A percentile compares a stretch with the other conserved stretches of the same genome.
phyloP scores from a whole-genome alignment of 2,888 invertebrate species.

The Rotaria sp. region DNA sequence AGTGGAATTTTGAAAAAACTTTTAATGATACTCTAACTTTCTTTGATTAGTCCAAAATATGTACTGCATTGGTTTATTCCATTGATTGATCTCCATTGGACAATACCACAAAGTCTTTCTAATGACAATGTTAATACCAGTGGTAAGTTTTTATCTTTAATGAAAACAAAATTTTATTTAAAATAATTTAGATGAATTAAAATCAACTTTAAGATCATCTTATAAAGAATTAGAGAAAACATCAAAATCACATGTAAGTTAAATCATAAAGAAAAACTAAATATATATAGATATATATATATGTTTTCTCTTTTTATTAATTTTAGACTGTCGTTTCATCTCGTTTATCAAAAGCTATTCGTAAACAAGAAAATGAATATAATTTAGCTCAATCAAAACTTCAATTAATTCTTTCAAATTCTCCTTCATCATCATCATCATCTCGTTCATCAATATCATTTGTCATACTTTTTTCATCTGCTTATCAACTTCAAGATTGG shows the following conservation, averaged over 20 bases:
- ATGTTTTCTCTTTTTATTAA: neutral
- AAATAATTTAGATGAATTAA: neutral
- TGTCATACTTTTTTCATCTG: neutral
- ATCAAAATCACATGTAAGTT: neutral
- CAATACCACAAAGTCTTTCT: neutral
- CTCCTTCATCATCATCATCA: neutral
- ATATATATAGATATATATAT: neutral
- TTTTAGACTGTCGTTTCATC: neutral
- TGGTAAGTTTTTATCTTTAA: neutral
- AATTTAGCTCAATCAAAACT: slow-evolving; percentile 29
- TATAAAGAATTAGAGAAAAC: slow-evolving; percentile 27
- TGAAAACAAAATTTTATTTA: neutral
- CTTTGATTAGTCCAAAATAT: slow-evolving; percentile 17
- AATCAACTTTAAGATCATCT: slow-evolving; percentile 6
- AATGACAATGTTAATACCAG: neutral
- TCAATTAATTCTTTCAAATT: neutral
- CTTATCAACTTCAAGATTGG: slow-evolving; percentile 27
- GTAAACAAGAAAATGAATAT: neutral
- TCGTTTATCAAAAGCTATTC: neutral
- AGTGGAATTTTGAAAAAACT: no score
- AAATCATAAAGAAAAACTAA: no score
- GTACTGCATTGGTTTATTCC: neutral
- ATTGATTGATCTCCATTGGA: neutral
- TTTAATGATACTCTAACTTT: neutral
- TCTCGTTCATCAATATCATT: neutral